Percentiles rank a stretch among this genome's conserved stretches.
These are phyloP conservation scores for Champsocephalus esox DNA, from an alignment of 2,797 vertebrate species.

Conservation along the genomic window DNA sequence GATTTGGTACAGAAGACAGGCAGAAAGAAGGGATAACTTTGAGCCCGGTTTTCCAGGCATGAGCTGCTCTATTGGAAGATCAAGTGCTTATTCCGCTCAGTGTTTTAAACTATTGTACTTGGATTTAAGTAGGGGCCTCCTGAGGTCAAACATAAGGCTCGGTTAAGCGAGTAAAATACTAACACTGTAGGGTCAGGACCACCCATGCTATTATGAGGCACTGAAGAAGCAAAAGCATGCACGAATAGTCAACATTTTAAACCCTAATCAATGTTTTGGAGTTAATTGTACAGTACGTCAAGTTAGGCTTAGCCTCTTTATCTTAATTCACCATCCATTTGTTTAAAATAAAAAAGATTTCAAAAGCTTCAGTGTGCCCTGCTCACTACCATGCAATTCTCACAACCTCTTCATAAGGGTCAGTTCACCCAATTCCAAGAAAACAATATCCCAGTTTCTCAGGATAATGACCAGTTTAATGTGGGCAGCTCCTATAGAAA, in stretches of 20 bases:
- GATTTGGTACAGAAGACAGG: not conserved
- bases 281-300: not conserved
- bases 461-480: not conserved
- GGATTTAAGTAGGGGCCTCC: conserved; percentile 10
- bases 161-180: conserved; percentile 7
- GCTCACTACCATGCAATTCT: not conserved
- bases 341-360: not conserved
- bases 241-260: not conserved
- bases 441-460: not conserved
- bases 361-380: not conserved
- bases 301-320: not conserved
- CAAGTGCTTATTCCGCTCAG: conserved; percentile 6
- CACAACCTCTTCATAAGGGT: conserved; percentile 21
- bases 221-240: not conserved
- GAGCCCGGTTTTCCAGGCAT: conserved; percentile 5
- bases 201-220: conserved; percentile 15
- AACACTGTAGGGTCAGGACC: conserved; percentile 35
- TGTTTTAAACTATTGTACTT: not conserved
- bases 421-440: conserved; percentile 20
- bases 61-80: conserved; percentile 1
- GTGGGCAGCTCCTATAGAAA: not conserved
- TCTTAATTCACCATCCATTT: not conserved
- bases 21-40: not conserved
- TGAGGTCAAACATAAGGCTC: conserved; percentile 15
- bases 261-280: not conserved